These are phyloP conservation scores for Cossypha heuglini DNA, from an alignment of 2,797 vertebrate genomes.

Conservation along the genomic window DNA sequence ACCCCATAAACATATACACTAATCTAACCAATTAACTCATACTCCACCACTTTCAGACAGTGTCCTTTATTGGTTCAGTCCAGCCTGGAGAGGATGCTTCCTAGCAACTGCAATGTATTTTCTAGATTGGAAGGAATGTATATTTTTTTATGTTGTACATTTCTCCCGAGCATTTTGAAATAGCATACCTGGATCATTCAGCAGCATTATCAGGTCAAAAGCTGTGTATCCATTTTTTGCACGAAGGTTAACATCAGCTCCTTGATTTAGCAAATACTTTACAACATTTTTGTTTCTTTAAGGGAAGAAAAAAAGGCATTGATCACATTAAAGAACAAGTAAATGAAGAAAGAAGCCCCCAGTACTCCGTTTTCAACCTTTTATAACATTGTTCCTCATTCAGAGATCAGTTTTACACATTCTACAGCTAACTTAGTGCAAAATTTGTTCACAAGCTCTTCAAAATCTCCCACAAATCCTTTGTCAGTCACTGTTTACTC, in stretches of 20 bases:
- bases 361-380: not conserved
- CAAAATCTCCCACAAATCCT: not conserved
- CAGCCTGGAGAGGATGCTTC: not conserved
- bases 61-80: not conserved
- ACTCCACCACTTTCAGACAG: not conserved
- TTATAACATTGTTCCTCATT: not conserved
- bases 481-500: not conserved
- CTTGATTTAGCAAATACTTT: constrained; percentile 91
- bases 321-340: not conserved
- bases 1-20: accelerated
- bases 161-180: not conserved
- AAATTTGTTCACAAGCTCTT: not conserved
- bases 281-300: constrained; percentile 93
- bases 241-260: constrained; percentile 90
- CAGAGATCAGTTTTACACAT: not conserved
- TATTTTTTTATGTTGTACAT: not conserved
- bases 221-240: constrained; percentile 97
- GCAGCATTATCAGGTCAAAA: constrained; percentile 95
- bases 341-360: not conserved
- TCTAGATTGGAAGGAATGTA: not conserved
- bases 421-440: not conserved
- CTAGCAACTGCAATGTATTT: not conserved
- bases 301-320: constrained; percentile 2
- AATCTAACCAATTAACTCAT: not conserved
- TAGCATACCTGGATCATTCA: constrained; percentile 89